Conservation (phyloP, 2,113 vertebrate species). For the Pungitius pungitius region DNA sequence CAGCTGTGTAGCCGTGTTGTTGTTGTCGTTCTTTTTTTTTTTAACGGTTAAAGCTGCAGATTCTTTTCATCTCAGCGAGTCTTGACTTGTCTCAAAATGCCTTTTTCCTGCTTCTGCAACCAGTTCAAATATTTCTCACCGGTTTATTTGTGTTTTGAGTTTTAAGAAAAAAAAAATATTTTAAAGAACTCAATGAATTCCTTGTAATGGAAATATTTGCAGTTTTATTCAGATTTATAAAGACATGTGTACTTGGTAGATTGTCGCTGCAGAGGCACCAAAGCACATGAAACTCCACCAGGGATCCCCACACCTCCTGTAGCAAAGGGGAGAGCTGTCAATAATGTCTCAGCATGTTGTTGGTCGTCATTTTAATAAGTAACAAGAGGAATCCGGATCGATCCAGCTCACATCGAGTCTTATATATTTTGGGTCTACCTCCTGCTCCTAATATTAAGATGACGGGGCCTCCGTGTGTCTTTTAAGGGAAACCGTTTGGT, state of each 20-base stretch:
- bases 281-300: conserved; percentile 35
- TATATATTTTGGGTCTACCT: conserved; percentile 1
- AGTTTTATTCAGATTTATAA: conserved; percentile 18
- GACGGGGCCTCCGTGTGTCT: too few relatives aligned
- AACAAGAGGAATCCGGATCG: neutral
- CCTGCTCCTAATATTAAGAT: too few relatives aligned
- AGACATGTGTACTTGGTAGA: conserved; percentile 6
- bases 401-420: neutral
- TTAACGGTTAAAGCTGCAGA: conserved; percentile 23
- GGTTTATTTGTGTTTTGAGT: conserved; percentile 18
- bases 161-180: conserved; percentile 32
- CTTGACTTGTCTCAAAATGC: conserved; percentile 3
- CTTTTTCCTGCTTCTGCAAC: neutral
- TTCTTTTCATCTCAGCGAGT: conserved; percentile 24
- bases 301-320: neutral
- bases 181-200: conserved; percentile 30
- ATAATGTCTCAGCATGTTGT: conserved; percentile 12
- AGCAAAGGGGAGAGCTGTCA: neutral
- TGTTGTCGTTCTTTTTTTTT: conserved; percentile 15
- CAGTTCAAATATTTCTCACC: neutral
- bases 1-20: conserved; percentile 36
- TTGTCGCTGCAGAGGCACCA: conserved; percentile 45
- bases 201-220: conserved; percentile 37
- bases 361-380: neutral
- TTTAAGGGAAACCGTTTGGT: too few relatives aligned